These are phyloP conservation scores for Prunella strophiata DNA, from an alignment of 2,797 vertebrate genomes.

Conservation along the genomic window DNA sequence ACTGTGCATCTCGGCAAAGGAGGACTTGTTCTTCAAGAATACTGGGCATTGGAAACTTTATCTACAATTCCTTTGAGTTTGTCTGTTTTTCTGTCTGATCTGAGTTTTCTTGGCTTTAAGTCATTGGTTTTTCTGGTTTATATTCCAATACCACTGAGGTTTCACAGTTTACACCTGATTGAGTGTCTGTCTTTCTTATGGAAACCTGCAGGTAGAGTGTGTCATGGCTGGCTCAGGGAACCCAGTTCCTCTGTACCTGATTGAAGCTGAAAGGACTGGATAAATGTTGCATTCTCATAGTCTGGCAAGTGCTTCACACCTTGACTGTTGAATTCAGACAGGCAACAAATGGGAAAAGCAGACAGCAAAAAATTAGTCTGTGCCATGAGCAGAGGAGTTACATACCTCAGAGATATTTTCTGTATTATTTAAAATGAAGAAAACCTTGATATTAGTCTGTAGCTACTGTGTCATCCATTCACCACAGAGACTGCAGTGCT, in stretches of 20 bases:
- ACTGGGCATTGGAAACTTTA: not conserved
- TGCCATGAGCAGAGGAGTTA: not conserved
- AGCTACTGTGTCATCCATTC: not conserved
- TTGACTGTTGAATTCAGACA: not conserved
- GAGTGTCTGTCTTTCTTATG: not conserved
- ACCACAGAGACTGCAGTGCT: not conserved
- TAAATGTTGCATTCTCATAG: not conserved
- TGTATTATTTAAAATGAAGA: not conserved
- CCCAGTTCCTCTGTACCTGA: not conserved
- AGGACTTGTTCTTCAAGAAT: not conserved
- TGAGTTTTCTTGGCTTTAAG: not conserved
- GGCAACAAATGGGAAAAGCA: not conserved
- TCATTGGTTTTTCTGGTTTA: not conserved
- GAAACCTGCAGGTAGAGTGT: not conserved
- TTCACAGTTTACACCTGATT: not conserved
- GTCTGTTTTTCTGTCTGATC: not conserved
- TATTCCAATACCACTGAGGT: not conserved
- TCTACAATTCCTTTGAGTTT: not conserved
- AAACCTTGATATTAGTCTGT: not conserved
- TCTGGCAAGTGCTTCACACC: not conserved
- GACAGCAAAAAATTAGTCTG: not conserved
- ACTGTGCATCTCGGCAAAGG: not conserved
- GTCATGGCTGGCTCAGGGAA: not conserved
- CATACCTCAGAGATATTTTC: not conserved
- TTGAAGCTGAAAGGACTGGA: not conserved